Evolutionary conservation across 2,797 vertebrate genomes (phyloP).

Genomic region (Galagoides demidoff): DNA sequence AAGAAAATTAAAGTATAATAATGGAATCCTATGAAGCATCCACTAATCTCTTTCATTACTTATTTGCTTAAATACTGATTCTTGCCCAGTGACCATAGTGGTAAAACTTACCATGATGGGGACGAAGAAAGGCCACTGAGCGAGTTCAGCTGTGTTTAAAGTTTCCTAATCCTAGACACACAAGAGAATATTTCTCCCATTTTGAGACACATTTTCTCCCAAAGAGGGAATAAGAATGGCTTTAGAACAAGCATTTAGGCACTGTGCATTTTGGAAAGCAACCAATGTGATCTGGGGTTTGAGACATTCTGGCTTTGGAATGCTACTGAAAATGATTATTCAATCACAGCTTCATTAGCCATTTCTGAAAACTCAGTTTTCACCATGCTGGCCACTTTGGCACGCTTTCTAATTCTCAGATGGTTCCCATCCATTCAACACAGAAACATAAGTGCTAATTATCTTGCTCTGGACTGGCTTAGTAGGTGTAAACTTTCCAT

Average conservation of each 20-base stretch:
- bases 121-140: neutral
- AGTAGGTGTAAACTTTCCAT: conserved; percentile 75
- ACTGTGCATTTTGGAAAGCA: neutral
- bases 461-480: conserved; percentile 68
- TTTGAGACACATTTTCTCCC: conserved; percentile 14
- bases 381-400: conserved; percentile 14
- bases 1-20: neutral
- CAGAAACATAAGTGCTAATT: conserved; percentile 69
- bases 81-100: neutral
- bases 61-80: conserved; percentile 15
- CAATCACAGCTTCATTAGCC: neutral
- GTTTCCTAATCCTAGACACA: neutral
- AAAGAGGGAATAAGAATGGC: neutral
- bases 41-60: neutral
- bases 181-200: neutral
- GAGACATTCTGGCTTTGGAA: conserved; percentile 40
- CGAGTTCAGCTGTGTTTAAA: neutral
- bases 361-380: conserved; percentile 55
- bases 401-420: conserved; percentile 64
- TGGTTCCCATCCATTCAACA: conserved; percentile 61
- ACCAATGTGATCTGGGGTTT: conserved; percentile 11
- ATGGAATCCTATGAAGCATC: neutral
- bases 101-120: neutral
- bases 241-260: neutral
- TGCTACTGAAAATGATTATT: conserved; percentile 48